A percentile compares a stretch with the other conserved stretches of the same genome.
Conservation (phyloP, 1,140 invertebrate genomes). For the Neelides sp. region DNA sequence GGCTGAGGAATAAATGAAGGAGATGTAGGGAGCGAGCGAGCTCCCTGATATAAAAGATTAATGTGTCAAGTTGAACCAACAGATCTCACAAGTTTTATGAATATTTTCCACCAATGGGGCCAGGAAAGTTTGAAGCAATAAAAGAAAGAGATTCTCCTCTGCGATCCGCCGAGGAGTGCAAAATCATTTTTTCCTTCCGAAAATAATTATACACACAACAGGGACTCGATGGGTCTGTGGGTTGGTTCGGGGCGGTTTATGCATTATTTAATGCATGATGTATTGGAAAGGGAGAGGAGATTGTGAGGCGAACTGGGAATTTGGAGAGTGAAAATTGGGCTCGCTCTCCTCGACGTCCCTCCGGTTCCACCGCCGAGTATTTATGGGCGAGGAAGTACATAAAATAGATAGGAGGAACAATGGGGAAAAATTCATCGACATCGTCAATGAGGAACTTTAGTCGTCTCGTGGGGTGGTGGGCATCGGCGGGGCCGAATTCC, state of each 20-base stretch:
- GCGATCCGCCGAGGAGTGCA: constrained; percentile 4
- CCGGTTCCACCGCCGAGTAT: constrained; percentile 14
- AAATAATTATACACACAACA: constrained; percentile 28
- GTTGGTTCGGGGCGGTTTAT: constrained; percentile 16
- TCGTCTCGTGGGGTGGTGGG: constrained; percentile 14
- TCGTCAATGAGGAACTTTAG: constrained; percentile 25
- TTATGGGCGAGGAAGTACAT: constrained; percentile 24
- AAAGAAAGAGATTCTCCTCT: constrained; percentile 1
- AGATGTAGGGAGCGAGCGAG: too few species aligned
- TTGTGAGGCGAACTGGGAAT: background rate
- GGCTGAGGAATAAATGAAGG: too few species aligned
- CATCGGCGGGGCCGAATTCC: constrained; percentile 11
- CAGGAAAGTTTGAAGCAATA: constrained; percentile 1
- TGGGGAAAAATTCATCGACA: constrained; percentile 23
- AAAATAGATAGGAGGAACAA: constrained; percentile 14
- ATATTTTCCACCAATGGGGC: constrained; percentile 6
- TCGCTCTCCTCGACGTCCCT: background rate
- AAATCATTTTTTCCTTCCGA: constrained; percentile 22
- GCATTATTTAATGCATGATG: constrained; percentile 30
- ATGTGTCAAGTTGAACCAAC: constrained; percentile 26
- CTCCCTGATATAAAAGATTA: constrained; percentile 20
- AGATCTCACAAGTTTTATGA: constrained; percentile 19
- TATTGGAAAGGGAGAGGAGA: constrained; percentile 25
- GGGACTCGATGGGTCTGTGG: constrained; percentile 16
- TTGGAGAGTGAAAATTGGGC: too few species aligned